Percentiles rank a stretch among this genome's conserved stretches.
These are phyloP conservation scores for Baryphthengus martii DNA, from an alignment of 2,113 vertebrate species.

Conservation along the genomic window DNA sequence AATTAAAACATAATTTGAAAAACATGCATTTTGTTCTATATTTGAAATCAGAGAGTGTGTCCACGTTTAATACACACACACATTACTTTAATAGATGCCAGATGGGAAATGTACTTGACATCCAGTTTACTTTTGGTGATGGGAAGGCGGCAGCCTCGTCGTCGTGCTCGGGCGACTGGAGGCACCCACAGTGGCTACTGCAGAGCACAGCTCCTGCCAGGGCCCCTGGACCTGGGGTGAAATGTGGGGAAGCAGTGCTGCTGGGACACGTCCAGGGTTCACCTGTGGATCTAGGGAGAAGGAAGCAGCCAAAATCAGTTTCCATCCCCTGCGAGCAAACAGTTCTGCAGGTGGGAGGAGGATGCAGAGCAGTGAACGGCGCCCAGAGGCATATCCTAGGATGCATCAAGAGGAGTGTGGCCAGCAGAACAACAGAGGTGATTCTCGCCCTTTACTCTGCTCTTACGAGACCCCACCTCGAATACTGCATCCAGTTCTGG, in stretches of 20 bases:
- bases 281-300: neutral
- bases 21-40: slow-evolving; percentile 9
- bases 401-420: too few relatives aligned
- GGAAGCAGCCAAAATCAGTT: neutral
- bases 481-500: too few relatives aligned
- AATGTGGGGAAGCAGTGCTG: neutral
- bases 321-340: neutral
- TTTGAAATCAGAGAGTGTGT: slow-evolving; percentile 9
- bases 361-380: neutral
- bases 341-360: neutral
- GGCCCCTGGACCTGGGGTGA: neutral
- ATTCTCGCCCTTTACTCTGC: too few relatives aligned
- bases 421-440: too few relatives aligned
- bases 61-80: neutral
- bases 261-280: neutral
- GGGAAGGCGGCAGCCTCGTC: rapidly evolving
- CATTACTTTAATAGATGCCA: slow-evolving; percentile 48
- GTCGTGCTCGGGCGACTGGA: rapidly evolving
- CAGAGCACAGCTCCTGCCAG: rapidly evolving
- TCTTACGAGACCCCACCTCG: too few relatives aligned
- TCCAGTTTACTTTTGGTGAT: neutral
- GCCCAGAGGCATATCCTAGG: rapidly evolving
- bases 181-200: neutral
- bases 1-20: slow-evolving; percentile 30
- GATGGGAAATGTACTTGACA: slow-evolving; percentile 30